Conservation (phyloP, 1,140 invertebrate genomes). For the Conus ventricosus region DNA sequence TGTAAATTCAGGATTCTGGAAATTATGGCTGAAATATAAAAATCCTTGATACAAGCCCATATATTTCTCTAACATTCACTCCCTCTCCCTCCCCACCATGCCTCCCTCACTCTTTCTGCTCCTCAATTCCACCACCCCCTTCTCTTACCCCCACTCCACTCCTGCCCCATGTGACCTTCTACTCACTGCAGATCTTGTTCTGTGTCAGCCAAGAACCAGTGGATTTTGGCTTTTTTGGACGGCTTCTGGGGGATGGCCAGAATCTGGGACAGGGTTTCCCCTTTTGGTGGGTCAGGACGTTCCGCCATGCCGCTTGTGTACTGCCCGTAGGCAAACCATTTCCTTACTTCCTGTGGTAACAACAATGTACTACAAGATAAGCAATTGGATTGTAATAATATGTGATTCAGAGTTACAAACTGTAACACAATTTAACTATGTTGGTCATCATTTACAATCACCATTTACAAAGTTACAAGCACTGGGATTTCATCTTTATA, state of each 20-base stretch:
- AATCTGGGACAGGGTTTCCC: constrained; percentile 45
- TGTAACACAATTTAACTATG: constrained; percentile 1
- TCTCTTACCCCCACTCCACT: too few species aligned
- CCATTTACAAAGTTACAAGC: background rate
- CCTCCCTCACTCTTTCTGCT: too few species aligned
- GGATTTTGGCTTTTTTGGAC: constrained; percentile 59
- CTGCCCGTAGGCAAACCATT: constrained; percentile 68
- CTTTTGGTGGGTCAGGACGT: constrained; percentile 55
- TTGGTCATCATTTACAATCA: background rate
- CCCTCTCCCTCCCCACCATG: too few species aligned
- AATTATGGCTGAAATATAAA: too few species aligned
- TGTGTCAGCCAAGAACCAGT: constrained; percentile 56
- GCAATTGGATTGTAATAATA: background rate
- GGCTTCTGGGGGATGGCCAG: constrained; percentile 61
- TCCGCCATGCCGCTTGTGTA: constrained; percentile 60
- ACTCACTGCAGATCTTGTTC: constrained; percentile 60
- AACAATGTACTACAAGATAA: background rate
- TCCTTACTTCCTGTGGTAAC: constrained; percentile 61
- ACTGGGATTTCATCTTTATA: background rate
- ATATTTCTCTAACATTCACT: too few species aligned
- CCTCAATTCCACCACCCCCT: too few species aligned
- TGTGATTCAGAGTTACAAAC: background rate
- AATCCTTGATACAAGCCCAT: too few species aligned
- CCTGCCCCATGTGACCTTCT: background rate
- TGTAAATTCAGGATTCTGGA: too few species aligned